Percentiles rank a stretch among this genome's conserved stretches.
These are phyloP conservation scores for Porites evermanni DNA, from an alignment of 92 coral and sea anemone genomes.

Conservation along the genomic window DNA sequence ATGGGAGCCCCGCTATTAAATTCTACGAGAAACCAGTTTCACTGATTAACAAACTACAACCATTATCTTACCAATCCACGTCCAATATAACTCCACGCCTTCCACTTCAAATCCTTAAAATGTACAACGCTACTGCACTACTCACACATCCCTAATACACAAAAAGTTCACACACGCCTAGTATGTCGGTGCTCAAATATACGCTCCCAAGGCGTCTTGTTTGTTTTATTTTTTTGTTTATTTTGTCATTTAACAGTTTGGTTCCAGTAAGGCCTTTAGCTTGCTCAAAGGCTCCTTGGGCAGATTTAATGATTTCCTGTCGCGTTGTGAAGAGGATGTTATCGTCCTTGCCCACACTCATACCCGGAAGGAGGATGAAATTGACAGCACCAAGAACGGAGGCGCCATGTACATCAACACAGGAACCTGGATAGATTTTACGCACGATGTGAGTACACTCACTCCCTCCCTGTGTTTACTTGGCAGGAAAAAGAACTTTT, in stretches of 20 bases:
- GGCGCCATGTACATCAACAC: conserved; percentile 41
- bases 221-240: background rate
- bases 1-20: no score
- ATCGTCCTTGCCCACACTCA: conserved; percentile 47
- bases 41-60: no score
- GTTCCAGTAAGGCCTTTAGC: conserved; percentile 41
- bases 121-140: no score
- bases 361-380: conserved; percentile 17
- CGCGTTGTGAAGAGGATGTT: conserved; percentile 53
- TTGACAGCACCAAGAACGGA: conserved; percentile 19
- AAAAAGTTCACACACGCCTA: no score
- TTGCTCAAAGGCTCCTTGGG: conserved; percentile 45
- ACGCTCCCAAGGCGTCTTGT: no score
- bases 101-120: no score
- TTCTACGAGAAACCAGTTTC: no score
- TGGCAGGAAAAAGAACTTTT: background rate
- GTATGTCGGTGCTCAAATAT: no score
- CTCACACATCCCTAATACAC: no score
- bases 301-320: conserved; percentile 43
- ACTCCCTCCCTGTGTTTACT: background rate
- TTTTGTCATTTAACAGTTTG: conserved; percentile 25
- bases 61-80: no score
- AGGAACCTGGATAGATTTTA: conserved; percentile 33
- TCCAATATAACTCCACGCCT: no score
- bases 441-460: conserved; percentile 9